These are phyloP conservation scores for Danio kyathit DNA, from an alignment of 2,797 vertebrate species.

Conservation along the genomic window DNA sequence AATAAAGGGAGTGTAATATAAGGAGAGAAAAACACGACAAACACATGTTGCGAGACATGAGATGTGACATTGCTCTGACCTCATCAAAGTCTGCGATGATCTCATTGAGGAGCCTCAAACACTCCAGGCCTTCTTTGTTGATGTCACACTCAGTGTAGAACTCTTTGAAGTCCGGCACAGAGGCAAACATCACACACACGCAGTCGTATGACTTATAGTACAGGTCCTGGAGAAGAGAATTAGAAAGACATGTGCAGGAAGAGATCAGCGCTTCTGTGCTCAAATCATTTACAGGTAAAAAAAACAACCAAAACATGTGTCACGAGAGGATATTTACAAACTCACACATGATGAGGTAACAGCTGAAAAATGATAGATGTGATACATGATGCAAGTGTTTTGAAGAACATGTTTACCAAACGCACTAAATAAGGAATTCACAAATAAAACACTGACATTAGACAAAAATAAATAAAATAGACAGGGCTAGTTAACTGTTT, in stretches of 20 bases:
- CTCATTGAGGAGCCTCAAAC: conserved; percentile 94
- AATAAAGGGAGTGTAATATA: not conserved
- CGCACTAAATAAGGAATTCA: not conserved
- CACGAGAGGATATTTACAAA: not conserved
- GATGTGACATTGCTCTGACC: conserved; percentile 74
- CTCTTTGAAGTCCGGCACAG: conserved; percentile 97
- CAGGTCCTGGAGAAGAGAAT: conserved; percentile 84
- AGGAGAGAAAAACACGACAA: not conserved
- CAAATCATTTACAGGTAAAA: not conserved
- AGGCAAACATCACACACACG: conserved; percentile 99
- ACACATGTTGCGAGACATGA: not conserved
- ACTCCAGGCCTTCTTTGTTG: conserved; percentile 98
- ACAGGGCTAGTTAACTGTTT: not conserved
- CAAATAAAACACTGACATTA: not conserved
- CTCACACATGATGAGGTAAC: not conserved
- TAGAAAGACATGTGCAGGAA: conserved; percentile 12
- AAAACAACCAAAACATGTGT: not conserved
- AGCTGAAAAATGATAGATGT: not conserved
- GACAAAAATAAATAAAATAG: not conserved
- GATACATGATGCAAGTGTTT: not conserved
- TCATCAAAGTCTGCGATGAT: conserved; percentile 99
- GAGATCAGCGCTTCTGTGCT: not conserved
- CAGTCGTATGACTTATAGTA: conserved; percentile 98
- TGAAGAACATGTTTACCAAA: not conserved
- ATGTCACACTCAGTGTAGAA: conserved; percentile 99